Evolutionary conservation across 30 jellyfish, hydroid and myxozoan genomes (phyloP), one percentile per base, ranked within the genome.

Genomic region (Haliclystus octoradiatus): DNA sequence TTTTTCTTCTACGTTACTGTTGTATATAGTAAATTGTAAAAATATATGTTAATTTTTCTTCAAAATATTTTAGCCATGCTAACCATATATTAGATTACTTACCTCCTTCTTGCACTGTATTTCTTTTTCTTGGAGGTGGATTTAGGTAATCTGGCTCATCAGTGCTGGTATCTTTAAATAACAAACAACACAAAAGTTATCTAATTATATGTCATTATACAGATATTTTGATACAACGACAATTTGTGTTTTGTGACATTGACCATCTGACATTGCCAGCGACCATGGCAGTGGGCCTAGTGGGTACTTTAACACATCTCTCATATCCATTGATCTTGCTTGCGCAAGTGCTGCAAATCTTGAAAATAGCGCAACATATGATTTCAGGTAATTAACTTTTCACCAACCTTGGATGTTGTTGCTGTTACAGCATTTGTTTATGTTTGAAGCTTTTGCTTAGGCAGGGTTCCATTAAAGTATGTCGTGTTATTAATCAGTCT

Each of bases 201-300:
- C n/a, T n/a, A n/a, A n/a, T n/a, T n/a, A n/a, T n/a, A n/a, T n/a
- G n/a, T n/a, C n/a, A n/a, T n/a, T n/a, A n/a, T n/a, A n/a, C n/a
- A n/a, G n/a, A n/a, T n/a, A n/a, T n/a, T n/a, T n/a, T n/a, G n/a
- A n/a, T n/a, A n/a, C n/a, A n/a, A n/a, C n/a, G n/a, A n/a, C n/a
- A n/a, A n/a, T n/a, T n/a, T n/a, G n/a, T 71, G 82, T 71, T 22
- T 71, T 71, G 60, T 75, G 61, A 2, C 27, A 35, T 29, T 33
- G 40, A 23, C 75, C 74, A 7, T 73, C 68, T 61, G 60, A 23
- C 15, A 68, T 62, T 3, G 75, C 75, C 31, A 71, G 63, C 14
- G 82, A 72, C 82, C 82, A 71, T 50, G 82, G 82, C 15, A 71
- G 65, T 50, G 82, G 72, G 60, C 82, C 82, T 29, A 71, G 34